Evolutionary conservation across 2,888 invertebrate genomes (phyloP), one percentile per base, ranked within the genome.

Genomic region (Callimorpha dominula): DNA sequence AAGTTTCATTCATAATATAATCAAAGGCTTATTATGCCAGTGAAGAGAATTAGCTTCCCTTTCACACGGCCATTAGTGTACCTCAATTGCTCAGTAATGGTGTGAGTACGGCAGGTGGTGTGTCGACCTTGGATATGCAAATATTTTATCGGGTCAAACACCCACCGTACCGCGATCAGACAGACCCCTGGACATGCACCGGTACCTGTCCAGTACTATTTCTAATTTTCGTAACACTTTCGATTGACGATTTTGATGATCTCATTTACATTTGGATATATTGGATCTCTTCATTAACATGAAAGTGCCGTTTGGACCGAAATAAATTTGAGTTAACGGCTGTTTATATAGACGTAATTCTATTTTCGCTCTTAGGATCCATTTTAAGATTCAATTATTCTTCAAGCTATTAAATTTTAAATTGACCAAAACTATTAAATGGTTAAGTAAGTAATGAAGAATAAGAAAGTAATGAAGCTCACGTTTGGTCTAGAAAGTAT

Each of bases 81-180:
- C 74, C 77, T 79, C 82, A 77, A 82, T 78, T 81, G 82, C 76
- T 70, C 74, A 76, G 74, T 65, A 68, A 67, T 69, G 72, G 82
- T 82, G 85, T 80, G 81, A 80, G 75, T 81, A 79, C 79, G 85
- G 89, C 93, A 92, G 92, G 91, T 92, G 92, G 82, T 82, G 83
- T 77, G 72, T 68, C 86, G 92, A 90, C 93, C 93, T 93, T 93
- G 91, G 81, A 75, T 86, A 90, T 91, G 90, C 90, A 89, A 91
- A 91, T 90, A 90, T 83, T 85, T 85, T 81, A 83, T 80, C 86
- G 87, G 91, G 91, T 91, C 91, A 91, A 88, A 87, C 84, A 90
- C 92, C 91, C 86, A 87, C 74, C 84, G 84, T 80, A 83, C 84
- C 78, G 78, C 72, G 83, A 74, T 76, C 83, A 83, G 76, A 81